Conservation (phyloP, 2,797 vertebrate species). For the Parambassis ranga region DNA sequence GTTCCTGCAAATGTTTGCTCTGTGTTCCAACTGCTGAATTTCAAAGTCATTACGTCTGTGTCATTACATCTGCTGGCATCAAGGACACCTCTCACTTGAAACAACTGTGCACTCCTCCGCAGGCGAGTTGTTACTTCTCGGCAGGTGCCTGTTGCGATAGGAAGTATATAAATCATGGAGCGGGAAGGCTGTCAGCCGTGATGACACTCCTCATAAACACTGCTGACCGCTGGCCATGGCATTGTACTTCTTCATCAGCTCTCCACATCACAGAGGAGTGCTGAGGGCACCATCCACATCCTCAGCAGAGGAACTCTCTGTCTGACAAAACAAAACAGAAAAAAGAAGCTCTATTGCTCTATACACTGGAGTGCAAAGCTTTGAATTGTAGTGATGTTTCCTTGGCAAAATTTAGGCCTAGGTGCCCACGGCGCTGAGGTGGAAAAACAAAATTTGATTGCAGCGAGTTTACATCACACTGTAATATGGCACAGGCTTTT, state of each 20-base stretch:
- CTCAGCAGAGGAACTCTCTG: conserved; percentile 24
- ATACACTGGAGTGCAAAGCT: conserved; percentile 33
- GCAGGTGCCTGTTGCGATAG: conserved; percentile 62
- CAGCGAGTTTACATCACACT: conserved; percentile 71
- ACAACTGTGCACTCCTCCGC: conserved; percentile 56
- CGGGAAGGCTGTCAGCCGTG: conserved; percentile 62
- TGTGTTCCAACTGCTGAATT: conserved; percentile 34
- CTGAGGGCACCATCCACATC: conserved; percentile 46
- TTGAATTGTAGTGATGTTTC: conserved; percentile 58
- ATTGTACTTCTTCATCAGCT: conserved; percentile 72
- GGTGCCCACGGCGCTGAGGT: conserved; percentile 45
- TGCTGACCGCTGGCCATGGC: conserved; percentile 70
- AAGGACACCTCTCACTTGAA: conserved; percentile 65
- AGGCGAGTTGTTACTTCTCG: conserved; percentile 64
- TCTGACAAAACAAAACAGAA: conserved; percentile 41
- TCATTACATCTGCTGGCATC: conserved; percentile 51
- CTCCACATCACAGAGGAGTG: conserved; percentile 50
- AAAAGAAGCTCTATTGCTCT: too few species aligned
- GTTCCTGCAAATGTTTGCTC: conserved; percentile 35
- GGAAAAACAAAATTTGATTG: conserved; percentile 63
- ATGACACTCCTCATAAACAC: conserved; percentile 78
- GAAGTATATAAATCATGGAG: conserved; percentile 75
- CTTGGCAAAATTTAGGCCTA: conserved; percentile 47
- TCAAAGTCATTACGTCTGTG: conserved; percentile 28
- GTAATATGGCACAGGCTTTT: conserved; percentile 59